phyloP scores from a whole-genome alignment of 2,888 invertebrate species.

The Philaethria dido region DNA sequence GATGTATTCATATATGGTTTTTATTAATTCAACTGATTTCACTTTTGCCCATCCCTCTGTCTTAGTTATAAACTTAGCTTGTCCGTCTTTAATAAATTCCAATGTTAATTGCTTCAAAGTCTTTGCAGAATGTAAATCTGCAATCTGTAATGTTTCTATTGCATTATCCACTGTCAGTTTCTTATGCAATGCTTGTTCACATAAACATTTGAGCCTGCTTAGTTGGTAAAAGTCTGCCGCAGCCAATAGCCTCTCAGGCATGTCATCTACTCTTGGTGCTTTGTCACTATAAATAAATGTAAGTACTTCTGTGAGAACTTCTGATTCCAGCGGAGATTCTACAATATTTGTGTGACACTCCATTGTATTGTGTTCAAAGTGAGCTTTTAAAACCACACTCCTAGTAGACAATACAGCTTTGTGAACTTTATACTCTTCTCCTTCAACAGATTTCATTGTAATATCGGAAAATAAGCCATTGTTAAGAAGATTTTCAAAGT shows the following conservation, averaged over 20 bases:
- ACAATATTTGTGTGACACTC: conserved; percentile 71
- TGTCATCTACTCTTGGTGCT: conserved; percentile 72
- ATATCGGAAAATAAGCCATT: conserved; percentile 73
- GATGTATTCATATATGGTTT: conserved; percentile 74
- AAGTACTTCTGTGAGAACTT: conserved; percentile 69
- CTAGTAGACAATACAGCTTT: conserved; percentile 74
- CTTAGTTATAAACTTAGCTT: conserved; percentile 71
- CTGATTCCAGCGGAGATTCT: conserved; percentile 70
- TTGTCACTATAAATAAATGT: conserved; percentile 76
- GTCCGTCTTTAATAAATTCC: conserved; percentile 77
- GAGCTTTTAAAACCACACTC: conserved; percentile 73
- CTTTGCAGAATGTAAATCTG: conserved; percentile 73
- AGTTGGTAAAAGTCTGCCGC: conserved; percentile 78
- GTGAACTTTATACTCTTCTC: conserved; percentile 69
- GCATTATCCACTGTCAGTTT: conserved; percentile 76
- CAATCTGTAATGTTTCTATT: conserved; percentile 71
- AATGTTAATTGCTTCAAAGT: conserved; percentile 65
- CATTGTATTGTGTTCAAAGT: conserved; percentile 75
- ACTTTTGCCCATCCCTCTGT: conserved; percentile 74
- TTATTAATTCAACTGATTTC: conserved; percentile 72
- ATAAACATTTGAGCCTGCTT: conserved; percentile 67
- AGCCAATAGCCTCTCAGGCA: conserved; percentile 72
- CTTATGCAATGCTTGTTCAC: conserved; percentile 74
- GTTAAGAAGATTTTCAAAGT: conserved; percentile 70
- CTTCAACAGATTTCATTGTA: conserved; percentile 70